These are phyloP conservation scores for Poliocrania exsul DNA, from an alignment of 2,797 vertebrate genomes.

Conservation along the genomic window DNA sequence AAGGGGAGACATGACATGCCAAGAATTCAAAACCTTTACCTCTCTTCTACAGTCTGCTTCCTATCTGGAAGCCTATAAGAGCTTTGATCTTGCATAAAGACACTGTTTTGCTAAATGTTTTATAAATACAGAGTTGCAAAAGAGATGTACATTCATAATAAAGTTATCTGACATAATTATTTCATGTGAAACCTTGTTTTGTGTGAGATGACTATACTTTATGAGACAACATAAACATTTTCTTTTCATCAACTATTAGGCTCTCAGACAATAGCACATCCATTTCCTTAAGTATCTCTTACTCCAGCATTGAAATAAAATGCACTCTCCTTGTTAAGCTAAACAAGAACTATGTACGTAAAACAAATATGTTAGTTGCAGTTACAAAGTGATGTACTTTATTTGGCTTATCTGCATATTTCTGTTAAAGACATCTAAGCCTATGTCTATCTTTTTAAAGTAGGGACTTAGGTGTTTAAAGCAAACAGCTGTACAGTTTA, in stretches of 20 bases:
- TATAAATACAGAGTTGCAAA: not conserved
- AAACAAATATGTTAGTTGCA: not conserved
- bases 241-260: not conserved
- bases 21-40: not conserved
- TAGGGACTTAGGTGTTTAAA: not conserved
- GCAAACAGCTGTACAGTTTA: not conserved
- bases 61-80: not conserved
- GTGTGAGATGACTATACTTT: not conserved
- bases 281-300: not conserved
- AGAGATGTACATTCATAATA: not conserved
- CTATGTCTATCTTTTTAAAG: not conserved
- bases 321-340: not conserved
- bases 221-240: not conserved
- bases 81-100: not conserved
- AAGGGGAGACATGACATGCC: not conserved
- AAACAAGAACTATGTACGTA: not conserved
- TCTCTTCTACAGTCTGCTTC: not conserved
- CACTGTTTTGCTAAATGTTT: not conserved
- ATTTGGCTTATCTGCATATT: not conserved
- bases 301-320: not conserved
- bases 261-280: not conserved
- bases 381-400: not conserved
- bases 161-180: not conserved
- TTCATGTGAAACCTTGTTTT: not conserved
- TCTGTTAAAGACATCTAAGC: not conserved